Percentiles rank a stretch among this genome's conserved stretches.
Evolutionary conservation across 2,113 vertebrate genomes (phyloP).

Genomic region (Colius striatus): DNA sequence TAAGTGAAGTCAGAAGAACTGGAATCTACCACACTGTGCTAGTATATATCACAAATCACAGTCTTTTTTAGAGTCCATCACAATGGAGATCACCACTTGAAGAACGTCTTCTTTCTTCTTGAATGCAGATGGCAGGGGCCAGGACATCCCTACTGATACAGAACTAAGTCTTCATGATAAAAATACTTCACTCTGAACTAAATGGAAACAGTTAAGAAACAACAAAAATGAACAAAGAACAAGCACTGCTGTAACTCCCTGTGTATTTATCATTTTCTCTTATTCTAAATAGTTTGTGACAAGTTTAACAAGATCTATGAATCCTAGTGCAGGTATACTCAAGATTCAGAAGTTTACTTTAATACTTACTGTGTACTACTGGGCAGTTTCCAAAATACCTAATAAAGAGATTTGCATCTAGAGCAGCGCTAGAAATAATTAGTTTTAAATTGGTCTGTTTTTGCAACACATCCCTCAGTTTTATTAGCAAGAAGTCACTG

Average conservation of each 20-base stretch:
- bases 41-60: background rate
- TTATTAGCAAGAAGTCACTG: constrained; percentile 94
- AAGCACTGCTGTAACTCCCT: background rate
- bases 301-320: background rate
- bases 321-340: background rate
- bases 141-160: background rate
- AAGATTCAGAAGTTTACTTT: background rate
- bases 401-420: constrained; percentile 89
- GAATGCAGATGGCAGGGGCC: accelerated
- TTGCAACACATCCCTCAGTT: constrained; percentile 88
- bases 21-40: background rate
- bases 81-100: background rate
- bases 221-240: background rate
- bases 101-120: background rate
- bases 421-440: constrained; percentile 91
- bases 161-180: background rate
- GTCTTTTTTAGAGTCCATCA: background rate
- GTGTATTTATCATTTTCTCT: background rate
- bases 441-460: constrained; percentile 85
- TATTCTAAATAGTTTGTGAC: background rate
- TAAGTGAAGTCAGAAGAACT: background rate
- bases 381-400: constrained; percentile 92
- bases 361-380: constrained; percentile 88
- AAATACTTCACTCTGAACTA: background rate
- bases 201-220: background rate